Evolutionary conservation across 1,140 invertebrate species (phyloP).

Genomic region (Ruditapes philippinarum): DNA sequence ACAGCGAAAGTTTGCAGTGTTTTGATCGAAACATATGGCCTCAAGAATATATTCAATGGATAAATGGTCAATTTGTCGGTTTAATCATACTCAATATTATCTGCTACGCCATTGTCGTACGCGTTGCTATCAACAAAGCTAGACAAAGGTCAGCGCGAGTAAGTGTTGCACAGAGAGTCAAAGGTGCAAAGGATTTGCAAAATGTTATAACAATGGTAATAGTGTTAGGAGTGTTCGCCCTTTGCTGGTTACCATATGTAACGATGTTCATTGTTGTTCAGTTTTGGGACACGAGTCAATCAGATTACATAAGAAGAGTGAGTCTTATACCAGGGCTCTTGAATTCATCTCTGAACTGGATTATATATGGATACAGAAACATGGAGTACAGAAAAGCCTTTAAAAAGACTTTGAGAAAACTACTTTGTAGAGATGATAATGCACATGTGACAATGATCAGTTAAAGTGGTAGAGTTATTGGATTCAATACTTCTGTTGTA

Average conservation of each 20-base stretch:
- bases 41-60: background rate
- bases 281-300: background rate
- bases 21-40: background rate
- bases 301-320: background rate
- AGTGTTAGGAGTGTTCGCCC: background rate
- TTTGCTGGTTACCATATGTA: slow-evolving; percentile 20
- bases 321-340: background rate
- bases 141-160: background rate
- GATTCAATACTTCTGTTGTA: too few species aligned
- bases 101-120: background rate
- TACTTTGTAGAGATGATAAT: background rate
- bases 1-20: background rate
- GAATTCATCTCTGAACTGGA: slow-evolving; percentile 1
- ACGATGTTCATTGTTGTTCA: background rate
- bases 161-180: background rate
- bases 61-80: background rate
- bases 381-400: slow-evolving; percentile 1
- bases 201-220: background rate
- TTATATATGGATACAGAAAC: slow-evolving; percentile 38
- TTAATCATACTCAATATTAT: background rate
- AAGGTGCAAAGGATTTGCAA: background rate
- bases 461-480: too few species aligned
- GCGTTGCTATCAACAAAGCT: background rate
- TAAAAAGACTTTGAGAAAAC: background rate
- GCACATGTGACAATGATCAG: too few species aligned